Percentiles rank a stretch among this genome's conserved stretches.
These are phyloP conservation scores for Drosophila ficusphila DNA, from an alignment of 1,140 invertebrate species.

Conservation along the genomic window DNA sequence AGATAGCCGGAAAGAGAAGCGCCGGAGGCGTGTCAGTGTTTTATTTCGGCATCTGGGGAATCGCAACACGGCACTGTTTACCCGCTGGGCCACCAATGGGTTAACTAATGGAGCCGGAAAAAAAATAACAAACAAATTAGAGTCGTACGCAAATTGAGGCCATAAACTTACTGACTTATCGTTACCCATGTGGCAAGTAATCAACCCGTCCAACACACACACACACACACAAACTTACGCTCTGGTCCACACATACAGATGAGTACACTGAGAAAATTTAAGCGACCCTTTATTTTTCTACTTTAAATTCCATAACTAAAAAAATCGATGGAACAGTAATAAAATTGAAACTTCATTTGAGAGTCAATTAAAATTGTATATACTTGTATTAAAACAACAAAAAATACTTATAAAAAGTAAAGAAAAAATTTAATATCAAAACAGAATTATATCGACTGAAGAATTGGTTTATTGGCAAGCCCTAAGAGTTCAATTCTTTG, in stretches of 20 bases:
- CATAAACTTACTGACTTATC: conserved; percentile 50
- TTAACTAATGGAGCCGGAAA: conserved; percentile 33
- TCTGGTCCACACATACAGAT: neutral
- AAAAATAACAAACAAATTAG: conserved; percentile 38
- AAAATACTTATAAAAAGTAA: no score
- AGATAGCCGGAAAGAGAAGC: conserved; percentile 8
- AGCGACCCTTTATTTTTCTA: no score
- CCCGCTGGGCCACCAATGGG: conserved; percentile 40
- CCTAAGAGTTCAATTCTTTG: no score
- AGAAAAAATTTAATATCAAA: no score
- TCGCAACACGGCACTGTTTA: conserved; percentile 26
- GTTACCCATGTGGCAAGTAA: conserved; percentile 38
- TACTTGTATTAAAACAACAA: no score
- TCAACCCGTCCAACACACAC: conserved; percentile 18
- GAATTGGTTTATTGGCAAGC: no score
- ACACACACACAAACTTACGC: conserved; percentile 1
- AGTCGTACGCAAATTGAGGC: conserved; percentile 42
- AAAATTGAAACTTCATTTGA: no score
- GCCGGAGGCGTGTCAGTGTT: conserved; percentile 22
- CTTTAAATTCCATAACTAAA: no score
- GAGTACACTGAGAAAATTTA: conserved; percentile 15
- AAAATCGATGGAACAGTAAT: no score
- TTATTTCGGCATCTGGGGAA: conserved; percentile 16
- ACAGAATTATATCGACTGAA: no score
- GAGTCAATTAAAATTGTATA: no score